Evolutionary conservation across 1,140 invertebrate genomes (phyloP).

Genomic region (Zaprionus capensis): DNA sequence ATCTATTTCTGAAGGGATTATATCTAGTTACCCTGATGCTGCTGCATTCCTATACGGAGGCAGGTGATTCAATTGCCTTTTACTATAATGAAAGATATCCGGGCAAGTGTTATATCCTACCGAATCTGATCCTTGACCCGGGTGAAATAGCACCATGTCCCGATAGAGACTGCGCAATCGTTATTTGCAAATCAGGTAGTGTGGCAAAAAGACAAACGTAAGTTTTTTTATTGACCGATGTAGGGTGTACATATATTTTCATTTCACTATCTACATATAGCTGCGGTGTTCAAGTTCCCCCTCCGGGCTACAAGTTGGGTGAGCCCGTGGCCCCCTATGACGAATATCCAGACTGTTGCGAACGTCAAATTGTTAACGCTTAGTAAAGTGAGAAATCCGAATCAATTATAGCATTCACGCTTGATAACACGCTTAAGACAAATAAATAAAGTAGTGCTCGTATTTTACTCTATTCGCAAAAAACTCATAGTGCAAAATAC

Average conservation of each 20-base stretch:
- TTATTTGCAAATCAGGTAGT: slow-evolving; percentile 10
- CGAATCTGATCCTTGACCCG: slow-evolving; percentile 6
- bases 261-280: slow-evolving; percentile 7
- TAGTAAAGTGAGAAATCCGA: too few relatives aligned
- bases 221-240: neutral
- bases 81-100: slow-evolving; percentile 6
- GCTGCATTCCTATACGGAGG: neutral
- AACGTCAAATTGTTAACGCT: neutral
- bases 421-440: too few relatives aligned
- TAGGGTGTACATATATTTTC: neutral
- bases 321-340: neutral
- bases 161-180: neutral
- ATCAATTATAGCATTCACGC: too few relatives aligned
- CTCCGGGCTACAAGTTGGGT: slow-evolving; percentile 21
- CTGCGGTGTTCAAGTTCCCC: neutral
- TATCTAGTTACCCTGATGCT: neutral
- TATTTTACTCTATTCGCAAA: too few relatives aligned
- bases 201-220: slow-evolving; percentile 9
- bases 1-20: neutral
- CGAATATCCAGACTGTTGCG: neutral
- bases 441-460: too few relatives aligned
- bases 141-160: slow-evolving; percentile 2
- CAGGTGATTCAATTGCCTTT: neutral
- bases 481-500: too few relatives aligned
- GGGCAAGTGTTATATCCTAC: slow-evolving; percentile 22